Evolutionary conservation across 1,140 invertebrate genomes (phyloP), one percentile per base, ranked within the genome.

Genomic region (Drosophila serrata): DNA sequence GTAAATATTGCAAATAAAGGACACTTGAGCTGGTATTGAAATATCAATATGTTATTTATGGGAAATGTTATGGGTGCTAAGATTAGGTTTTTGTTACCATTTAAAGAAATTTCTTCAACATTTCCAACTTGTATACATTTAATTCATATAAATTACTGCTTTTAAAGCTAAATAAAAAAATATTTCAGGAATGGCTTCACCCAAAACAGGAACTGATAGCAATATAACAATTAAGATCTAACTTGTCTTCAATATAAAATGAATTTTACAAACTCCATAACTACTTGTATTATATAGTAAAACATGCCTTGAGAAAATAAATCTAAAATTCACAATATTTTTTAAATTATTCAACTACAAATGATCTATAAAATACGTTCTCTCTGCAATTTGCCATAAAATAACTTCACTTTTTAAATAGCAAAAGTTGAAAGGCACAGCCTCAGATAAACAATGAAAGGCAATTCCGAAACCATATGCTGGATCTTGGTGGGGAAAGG

Each of bases 381-480:
- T 22, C 31, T 8, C 24, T 31, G n/a, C 58, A n/a, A 61, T 35
- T 24, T 37, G 11, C 58, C 37, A 67, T 43, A 24, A 15, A 43
- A 17, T 15, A 6, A 33, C 3, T 12, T 4, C n/a, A 19, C 31
- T 17, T 3, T 40, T 33, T 24, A 56, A 69, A 56, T 31, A 56
- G 33, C 11, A 1, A 49, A 42, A 62, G 24, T 67, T 39, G 17
- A 8, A 15, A 40, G 29, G 39, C 17, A 2, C 24, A n/a, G 11
- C 19, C 43, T 17, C 65, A 29, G 62, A 56, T 46, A 70, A 70
- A 70, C 67, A 70, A 70, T 46, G 33, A 35, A 37, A 24, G 8
- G 46, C 17, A 45, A 39, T 33, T 59, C 35, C 43, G 27, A 22
- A 59, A 49, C 65, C 65, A 59, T 70, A 72, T 72, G 68, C 43